Percentiles rank a stretch among this genome's conserved stretches.
These are phyloP conservation scores for Merops nubicus DNA, from an alignment of 2,113 vertebrate genomes.

Conservation along the genomic window DNA sequence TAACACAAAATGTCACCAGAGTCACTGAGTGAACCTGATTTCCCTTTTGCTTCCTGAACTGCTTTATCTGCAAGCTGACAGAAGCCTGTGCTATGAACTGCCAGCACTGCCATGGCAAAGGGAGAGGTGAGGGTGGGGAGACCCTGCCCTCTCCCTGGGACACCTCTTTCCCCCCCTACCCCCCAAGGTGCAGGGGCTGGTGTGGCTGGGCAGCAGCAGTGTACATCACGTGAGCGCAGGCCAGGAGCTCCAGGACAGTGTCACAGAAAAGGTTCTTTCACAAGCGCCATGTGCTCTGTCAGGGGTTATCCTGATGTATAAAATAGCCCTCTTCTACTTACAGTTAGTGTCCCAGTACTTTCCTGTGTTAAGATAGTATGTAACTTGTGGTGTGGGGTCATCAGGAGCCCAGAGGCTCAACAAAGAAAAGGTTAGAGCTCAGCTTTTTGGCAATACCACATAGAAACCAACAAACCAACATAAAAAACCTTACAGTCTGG, in stretches of 20 bases:
- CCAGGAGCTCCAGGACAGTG: fast-evolving
- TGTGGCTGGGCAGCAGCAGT: fast-evolving
- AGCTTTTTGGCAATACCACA: not conserved
- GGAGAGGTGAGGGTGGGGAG: not conserved
- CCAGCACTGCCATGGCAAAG: not conserved
- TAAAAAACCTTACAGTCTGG: not conserved
- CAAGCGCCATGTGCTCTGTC: not conserved
- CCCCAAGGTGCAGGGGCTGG: fast-evolving
- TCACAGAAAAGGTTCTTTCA: not conserved
- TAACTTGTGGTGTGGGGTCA: not conserved
- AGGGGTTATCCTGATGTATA: not conserved
- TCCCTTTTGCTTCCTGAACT: not conserved
- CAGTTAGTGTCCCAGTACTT: not conserved
- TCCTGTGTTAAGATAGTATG: not conserved
- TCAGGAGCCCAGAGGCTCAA: not conserved
- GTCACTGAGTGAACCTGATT: not conserved
- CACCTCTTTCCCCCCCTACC: too few species aligned
- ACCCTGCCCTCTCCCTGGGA: not conserved
- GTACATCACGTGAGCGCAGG: not conserved
- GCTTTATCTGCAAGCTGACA: not conserved
- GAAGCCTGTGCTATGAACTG: not conserved
- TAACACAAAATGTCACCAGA: not conserved
- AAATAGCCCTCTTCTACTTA: not conserved
- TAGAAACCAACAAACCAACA: not conserved
- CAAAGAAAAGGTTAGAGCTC: not conserved